These are phyloP conservation scores for Cyclina sinensis DNA, from an alignment of 1,140 invertebrate genomes.

Conservation along the genomic window DNA sequence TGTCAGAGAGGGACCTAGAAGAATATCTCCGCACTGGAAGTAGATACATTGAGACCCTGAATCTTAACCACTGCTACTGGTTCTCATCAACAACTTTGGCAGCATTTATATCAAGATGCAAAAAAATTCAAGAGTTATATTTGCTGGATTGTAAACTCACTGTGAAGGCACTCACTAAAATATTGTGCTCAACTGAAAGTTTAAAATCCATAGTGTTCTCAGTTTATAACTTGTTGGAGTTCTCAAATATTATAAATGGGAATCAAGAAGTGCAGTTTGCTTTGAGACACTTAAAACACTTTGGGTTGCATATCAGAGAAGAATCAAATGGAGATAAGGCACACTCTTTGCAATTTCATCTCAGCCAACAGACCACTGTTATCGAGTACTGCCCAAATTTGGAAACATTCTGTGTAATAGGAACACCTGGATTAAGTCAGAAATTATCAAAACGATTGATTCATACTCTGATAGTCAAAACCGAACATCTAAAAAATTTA, in stretches of 20 bases:
- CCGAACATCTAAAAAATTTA: constrained; percentile 47
- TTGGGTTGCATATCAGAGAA: constrained; percentile 64
- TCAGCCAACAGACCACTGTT: constrained; percentile 68
- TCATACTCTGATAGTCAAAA: constrained; percentile 64
- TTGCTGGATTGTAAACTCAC: constrained; percentile 74
- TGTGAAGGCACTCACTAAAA: constrained; percentile 63
- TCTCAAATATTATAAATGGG: constrained; percentile 63
- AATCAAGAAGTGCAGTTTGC: constrained; percentile 70
- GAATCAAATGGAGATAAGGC: constrained; percentile 28
- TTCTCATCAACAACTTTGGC: constrained; percentile 65
- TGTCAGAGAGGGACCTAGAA: constrained; percentile 58
- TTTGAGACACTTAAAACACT: constrained; percentile 67
- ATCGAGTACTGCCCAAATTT: constrained; percentile 77
- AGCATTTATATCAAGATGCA: constrained; percentile 69
- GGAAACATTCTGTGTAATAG: constrained; percentile 76
- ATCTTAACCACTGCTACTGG: constrained; percentile 80
- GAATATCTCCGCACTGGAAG: constrained; percentile 65
- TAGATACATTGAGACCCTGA: constrained; percentile 70
- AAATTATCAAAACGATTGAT: constrained; percentile 36
- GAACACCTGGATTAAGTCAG: constrained; percentile 64
- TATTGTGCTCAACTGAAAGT: constrained; percentile 68
- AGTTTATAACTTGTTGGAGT: constrained; percentile 72
- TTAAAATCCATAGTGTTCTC: constrained; percentile 72
- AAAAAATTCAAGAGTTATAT: constrained; percentile 71
- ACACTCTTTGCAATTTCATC: constrained; percentile 67